Conservation (phyloP, 2,888 invertebrate genomes). For the Idaea biselata region DNA sequence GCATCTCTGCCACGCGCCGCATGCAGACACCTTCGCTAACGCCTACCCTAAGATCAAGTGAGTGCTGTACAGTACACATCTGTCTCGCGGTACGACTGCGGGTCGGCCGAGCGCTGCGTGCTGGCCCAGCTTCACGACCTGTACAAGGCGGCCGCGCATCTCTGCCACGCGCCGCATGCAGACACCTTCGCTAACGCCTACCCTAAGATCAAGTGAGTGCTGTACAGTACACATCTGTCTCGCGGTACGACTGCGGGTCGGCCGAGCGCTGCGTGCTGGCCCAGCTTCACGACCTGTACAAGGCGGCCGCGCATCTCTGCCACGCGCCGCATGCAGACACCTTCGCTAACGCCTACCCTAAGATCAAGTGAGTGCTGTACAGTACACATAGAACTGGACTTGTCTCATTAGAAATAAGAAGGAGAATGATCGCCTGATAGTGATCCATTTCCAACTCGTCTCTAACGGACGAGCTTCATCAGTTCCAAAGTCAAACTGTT, state of each 20-base stretch:
- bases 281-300: slow-evolving; percentile 95
- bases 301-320: slow-evolving; percentile 91
- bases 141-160: slow-evolving; percentile 91
- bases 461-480: no score
- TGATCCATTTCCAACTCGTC: no score
- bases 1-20: slow-evolving; percentile 89
- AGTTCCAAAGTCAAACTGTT: no score
- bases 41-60: slow-evolving; percentile 92
- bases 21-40: slow-evolving; percentile 92
- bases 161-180: slow-evolving; percentile 90
- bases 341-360: slow-evolving; percentile 93
- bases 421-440: no score
- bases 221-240: no score
- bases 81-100: no score
- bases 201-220: slow-evolving; percentile 88
- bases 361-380: slow-evolving; percentile 87
- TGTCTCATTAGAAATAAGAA: no score
- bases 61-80: no score
- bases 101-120: slow-evolving; percentile 96
- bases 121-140: slow-evolving; percentile 95
- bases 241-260: slow-evolving; percentile 96
- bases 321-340: slow-evolving; percentile 91
- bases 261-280: slow-evolving; percentile 97
- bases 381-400: no score
- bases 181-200: slow-evolving; percentile 94